phyloP scores from a whole-genome alignment of 92 coral and sea anemone genomes.

The Actinostola sp. region DNA sequence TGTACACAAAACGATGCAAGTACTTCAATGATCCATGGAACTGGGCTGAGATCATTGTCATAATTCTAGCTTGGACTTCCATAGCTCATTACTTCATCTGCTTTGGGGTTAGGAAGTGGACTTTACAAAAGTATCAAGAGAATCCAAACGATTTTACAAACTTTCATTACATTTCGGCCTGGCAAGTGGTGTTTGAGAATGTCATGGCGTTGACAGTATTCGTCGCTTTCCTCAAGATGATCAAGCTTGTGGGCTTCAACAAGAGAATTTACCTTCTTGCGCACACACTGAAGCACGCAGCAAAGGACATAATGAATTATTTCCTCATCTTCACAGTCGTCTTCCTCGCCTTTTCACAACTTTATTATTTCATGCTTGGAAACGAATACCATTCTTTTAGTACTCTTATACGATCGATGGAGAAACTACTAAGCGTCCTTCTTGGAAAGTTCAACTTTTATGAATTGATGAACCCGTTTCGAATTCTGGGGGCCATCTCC shows the following conservation, averaged over 20 bases:
- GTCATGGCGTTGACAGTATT: conserved; percentile 73
- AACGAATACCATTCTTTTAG: conserved; percentile 69
- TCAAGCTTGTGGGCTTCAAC: conserved; percentile 86
- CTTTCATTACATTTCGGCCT: conserved; percentile 82
- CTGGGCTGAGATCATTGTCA: conserved; percentile 62
- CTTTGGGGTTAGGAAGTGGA: conserved; percentile 74
- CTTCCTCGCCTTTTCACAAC: conserved; percentile 71
- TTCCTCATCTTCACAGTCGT: conserved; percentile 49
- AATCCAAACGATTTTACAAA: conserved; percentile 72
- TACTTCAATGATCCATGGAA: conserved; percentile 77
- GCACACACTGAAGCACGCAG: conserved; percentile 71
- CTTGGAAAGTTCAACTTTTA: conserved; percentile 77
- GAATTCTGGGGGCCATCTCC: conserved; percentile 60
- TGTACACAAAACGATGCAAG: conserved; percentile 39
- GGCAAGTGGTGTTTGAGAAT: conserved; percentile 87
- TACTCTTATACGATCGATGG: conserved; percentile 61
- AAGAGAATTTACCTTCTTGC: conserved; percentile 84
- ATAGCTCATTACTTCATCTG: conserved; percentile 77
- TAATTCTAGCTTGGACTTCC: conserved; percentile 76
- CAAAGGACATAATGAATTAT: conserved; percentile 64
- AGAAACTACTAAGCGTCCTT: conserved; percentile 79
- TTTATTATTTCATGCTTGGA: conserved; percentile 66
- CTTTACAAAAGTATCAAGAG: conserved; percentile 58
- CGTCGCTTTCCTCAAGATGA: conserved; percentile 62
- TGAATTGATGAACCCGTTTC: conserved; percentile 60